phyloP scores from a whole-genome alignment of 2,888 invertebrate species.

The Scaptomyza reducta region DNA sequence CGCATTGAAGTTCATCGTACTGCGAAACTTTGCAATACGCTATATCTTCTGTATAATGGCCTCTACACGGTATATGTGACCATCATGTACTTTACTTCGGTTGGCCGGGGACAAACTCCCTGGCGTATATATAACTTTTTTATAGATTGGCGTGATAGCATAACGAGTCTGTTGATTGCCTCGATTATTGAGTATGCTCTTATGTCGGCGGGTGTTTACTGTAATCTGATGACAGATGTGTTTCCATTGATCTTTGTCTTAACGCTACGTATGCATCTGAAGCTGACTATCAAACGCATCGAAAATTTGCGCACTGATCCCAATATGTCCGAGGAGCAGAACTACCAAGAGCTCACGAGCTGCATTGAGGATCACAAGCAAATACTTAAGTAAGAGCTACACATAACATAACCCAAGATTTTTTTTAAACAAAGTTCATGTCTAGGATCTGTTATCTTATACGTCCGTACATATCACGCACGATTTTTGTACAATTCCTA shows the following conservation, averaged over 20 bases:
- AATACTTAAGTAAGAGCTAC: conserved; percentile 29
- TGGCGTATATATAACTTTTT: conserved; percentile 52
- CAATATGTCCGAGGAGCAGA: conserved; percentile 4
- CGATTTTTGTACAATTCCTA: conserved; percentile 43
- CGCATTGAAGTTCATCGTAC: conserved; percentile 28
- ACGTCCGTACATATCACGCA: conserved; percentile 30
- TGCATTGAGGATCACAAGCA: conserved; percentile 38
- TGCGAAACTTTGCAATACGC: conserved; percentile 35
- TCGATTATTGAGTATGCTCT: conserved; percentile 26
- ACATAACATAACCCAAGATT: not conserved
- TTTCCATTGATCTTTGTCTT: conserved; percentile 31
- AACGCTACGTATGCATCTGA: conserved; percentile 21
- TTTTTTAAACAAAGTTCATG: not conserved
- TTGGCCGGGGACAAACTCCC: conserved; percentile 15
- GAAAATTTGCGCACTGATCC: conserved; percentile 25
- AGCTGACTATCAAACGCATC: conserved; percentile 24
- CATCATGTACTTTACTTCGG: conserved; percentile 15
- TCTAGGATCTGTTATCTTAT: conserved; percentile 32
- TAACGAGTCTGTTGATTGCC: conserved; percentile 19
- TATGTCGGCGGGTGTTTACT: conserved; percentile 10
- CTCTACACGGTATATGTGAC: conserved; percentile 25
- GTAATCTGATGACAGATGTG: conserved; percentile 32
- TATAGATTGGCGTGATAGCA: conserved; percentile 38
- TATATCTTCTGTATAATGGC: conserved; percentile 29
- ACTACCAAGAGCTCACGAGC: conserved; percentile 28